Conservation (phyloP, 1,140 invertebrate species). For the Ostrea edulis region DNA sequence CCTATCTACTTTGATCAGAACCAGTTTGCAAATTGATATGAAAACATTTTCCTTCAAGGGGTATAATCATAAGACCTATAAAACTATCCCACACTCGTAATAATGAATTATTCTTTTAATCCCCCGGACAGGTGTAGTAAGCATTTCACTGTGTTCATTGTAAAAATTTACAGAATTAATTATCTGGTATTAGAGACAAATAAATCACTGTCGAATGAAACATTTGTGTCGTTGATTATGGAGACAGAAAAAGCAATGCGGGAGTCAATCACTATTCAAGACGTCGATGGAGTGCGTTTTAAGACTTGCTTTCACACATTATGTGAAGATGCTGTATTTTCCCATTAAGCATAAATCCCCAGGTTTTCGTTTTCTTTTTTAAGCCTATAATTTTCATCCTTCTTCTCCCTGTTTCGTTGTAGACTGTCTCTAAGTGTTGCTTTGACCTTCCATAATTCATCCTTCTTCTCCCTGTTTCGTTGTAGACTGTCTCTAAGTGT, state of each 20-base stretch:
- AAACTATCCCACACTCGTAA: too few species aligned
- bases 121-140: not conserved
- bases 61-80: too few species aligned
- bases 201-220: not conserved
- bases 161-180: conserved; percentile 8
- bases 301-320: not conserved
- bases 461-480: not conserved
- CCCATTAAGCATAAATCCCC: not conserved
- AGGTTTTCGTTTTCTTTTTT: not conserved
- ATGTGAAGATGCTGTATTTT: not conserved
- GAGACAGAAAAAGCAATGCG: conserved; percentile 1
- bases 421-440: not conserved
- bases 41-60: too few species aligned
- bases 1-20: too few species aligned
- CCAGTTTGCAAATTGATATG: too few species aligned
- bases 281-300: too few species aligned
- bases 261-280: not conserved
- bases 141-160: conserved; percentile 19
- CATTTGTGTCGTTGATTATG: not conserved
- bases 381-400: not conserved
- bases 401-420: not conserved
- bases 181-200: not conserved
- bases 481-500: not conserved
- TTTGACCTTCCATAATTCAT: not conserved
- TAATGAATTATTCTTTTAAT: too few species aligned